Conservation (phyloP, 2,113 vertebrate genomes). For the Regulus satrapa region DNA sequence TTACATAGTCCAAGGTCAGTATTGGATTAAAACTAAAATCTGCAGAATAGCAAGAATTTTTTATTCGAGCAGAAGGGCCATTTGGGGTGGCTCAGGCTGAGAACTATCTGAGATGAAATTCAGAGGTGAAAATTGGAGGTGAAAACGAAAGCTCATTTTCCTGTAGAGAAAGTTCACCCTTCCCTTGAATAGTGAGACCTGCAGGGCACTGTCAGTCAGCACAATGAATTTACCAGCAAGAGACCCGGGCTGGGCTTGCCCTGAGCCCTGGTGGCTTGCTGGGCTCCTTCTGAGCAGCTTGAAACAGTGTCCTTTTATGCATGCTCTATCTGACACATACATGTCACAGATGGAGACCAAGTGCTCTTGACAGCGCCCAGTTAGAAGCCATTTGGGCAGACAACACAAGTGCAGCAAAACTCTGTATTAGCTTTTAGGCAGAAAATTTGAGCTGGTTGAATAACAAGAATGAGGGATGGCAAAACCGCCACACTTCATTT, state of each 20-base stretch:
- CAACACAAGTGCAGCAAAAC: neutral
- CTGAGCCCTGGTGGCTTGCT: neutral
- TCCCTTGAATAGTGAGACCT: neutral
- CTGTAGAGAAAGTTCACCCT: neutral
- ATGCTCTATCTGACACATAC: neutral
- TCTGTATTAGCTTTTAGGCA: neutral
- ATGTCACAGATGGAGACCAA: neutral
- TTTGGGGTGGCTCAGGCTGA: neutral
- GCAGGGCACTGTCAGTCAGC: neutral
- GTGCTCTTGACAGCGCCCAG: neutral
- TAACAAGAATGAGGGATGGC: neutral
- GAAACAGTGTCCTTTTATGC: neutral
- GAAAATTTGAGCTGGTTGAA: neutral
- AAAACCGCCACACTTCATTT: neutral
- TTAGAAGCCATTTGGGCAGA: neutral
- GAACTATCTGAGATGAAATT: neutral
- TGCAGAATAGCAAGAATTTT: neutral
- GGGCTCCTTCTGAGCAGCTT: neutral
- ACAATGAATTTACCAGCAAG: neutral
- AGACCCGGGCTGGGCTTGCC: neutral
- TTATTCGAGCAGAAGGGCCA: neutral
- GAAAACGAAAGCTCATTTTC: neutral
- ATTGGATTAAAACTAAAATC: neutral
- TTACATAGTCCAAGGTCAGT: conserved; percentile 3
- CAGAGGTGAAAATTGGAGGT: neutral